Percentiles rank a stretch among this genome's conserved stretches.
These are phyloP conservation scores for Euplagia quadripunctaria DNA, from an alignment of 2,888 invertebrate genomes.

Conservation along the genomic window DNA sequence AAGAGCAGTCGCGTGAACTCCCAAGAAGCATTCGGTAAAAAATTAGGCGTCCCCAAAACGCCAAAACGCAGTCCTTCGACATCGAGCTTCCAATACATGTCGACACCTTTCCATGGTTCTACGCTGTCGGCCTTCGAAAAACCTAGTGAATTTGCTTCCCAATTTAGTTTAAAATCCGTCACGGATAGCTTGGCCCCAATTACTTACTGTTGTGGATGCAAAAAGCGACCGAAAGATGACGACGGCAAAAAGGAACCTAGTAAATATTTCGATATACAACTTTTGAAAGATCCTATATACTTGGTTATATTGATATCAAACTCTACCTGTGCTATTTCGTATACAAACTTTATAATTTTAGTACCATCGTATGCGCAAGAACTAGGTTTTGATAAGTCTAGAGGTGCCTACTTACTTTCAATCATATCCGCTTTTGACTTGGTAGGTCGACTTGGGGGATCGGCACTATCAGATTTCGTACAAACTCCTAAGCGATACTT, in stretches of 20 bases:
- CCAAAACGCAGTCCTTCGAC: slow-evolving; percentile 92
- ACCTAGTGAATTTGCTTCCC: slow-evolving; percentile 92
- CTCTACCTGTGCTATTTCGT: slow-evolving; percentile 94
- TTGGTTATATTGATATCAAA: slow-evolving; percentile 94
- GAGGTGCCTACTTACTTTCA: slow-evolving; percentile 92
- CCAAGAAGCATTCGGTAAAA: slow-evolving; percentile 76
- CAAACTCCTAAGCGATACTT: slow-evolving; percentile 93
- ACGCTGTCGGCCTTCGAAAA: slow-evolving; percentile 92
- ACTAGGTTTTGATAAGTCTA: slow-evolving; percentile 90
- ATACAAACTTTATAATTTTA: slow-evolving; percentile 94
- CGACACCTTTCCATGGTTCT: slow-evolving; percentile 95
- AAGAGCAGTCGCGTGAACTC: slow-evolving; percentile 74
- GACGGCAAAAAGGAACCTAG: slow-evolving; percentile 77
- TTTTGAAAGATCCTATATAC: slow-evolving; percentile 93
- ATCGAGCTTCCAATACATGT: slow-evolving; percentile 94
- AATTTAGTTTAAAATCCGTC: slow-evolving; percentile 91
- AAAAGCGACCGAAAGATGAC: slow-evolving; percentile 71
- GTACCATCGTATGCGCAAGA: slow-evolving; percentile 92
- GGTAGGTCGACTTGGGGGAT: slow-evolving; percentile 94
- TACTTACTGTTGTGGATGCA: slow-evolving; percentile 75
- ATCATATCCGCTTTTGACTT: slow-evolving; percentile 94
- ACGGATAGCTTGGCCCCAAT: slow-evolving; percentile 86
- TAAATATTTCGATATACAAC: slow-evolving; percentile 91
- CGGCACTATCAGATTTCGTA: slow-evolving; percentile 93
- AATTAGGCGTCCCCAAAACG: slow-evolving; percentile 76